Evolutionary conservation across 2,797 vertebrate species (phyloP).

Genomic region (Hyperoplus lanceolatus): DNA sequence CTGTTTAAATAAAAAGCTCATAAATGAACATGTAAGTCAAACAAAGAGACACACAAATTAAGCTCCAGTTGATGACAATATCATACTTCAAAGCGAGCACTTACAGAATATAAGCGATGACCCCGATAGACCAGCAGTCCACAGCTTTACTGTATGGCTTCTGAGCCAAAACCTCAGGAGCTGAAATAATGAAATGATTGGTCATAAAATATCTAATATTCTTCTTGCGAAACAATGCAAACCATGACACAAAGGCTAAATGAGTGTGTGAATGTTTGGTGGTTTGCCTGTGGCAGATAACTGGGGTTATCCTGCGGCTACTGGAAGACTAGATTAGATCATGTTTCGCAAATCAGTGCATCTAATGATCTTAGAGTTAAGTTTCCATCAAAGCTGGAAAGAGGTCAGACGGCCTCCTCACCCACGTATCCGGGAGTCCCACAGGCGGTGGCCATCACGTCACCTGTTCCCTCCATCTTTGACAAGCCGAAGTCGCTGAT

Average conservation of each 20-base stretch:
- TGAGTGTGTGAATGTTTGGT: conserved; percentile 34
- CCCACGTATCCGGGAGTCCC: conserved; percentile 97
- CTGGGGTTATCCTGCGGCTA: conserved; percentile 52
- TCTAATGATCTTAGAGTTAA: conserved; percentile 55
- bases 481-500: conserved; percentile 98
- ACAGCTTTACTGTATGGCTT: conserved; percentile 99
- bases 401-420: conserved; percentile 79
- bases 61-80: not conserved
- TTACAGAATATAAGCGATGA: conserved; percentile 99
- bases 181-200: conserved; percentile 70
- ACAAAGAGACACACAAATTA: not conserved
- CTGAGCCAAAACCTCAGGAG: conserved; percentile 98
- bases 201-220: conserved; percentile 3
- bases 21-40: not conserved
- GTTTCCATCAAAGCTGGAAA: conserved; percentile 35
- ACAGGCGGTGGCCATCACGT: conserved; percentile 97
- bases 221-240: conserved; percentile 5
- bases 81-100: conserved; percentile 71
- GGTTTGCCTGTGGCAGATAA: conserved; percentile 48
- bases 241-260: conserved; percentile 23
- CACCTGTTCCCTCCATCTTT: conserved; percentile 96
- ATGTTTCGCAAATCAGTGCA: conserved; percentile 49
- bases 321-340: conserved; percentile 62
- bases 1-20: not conserved
- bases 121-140: conserved; percentile 99